Conservation (phyloP, 2,113 vertebrate species). For the Pluvialis apricaria region DNA sequence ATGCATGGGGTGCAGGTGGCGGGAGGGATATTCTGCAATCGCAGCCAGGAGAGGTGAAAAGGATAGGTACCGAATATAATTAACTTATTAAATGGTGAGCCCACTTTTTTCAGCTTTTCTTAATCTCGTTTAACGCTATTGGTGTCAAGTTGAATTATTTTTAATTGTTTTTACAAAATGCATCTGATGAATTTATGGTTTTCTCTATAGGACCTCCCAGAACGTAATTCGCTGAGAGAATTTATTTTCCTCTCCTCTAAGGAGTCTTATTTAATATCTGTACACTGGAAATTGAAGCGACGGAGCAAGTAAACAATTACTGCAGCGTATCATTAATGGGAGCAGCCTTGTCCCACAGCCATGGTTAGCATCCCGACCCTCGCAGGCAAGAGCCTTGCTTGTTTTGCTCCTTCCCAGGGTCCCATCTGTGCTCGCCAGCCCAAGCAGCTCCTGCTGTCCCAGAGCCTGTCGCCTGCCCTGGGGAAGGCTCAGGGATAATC, state of each 20-base stretch:
- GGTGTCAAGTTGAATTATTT: constrained; percentile 41
- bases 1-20: too few relatives aligned
- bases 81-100: background rate
- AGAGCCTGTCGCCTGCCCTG: background rate
- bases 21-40: background rate
- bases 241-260: background rate
- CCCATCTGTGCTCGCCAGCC: background rate
- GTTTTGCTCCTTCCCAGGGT: background rate
- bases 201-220: background rate
- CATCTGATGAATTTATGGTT: constrained; percentile 9
- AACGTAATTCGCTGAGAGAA: background rate
- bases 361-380: background rate
- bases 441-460: background rate
- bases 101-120: background rate
- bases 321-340: background rate
- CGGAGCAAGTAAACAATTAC: background rate
- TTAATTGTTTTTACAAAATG: constrained; percentile 29
- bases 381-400: background rate
- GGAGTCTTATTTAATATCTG: constrained; percentile 8
- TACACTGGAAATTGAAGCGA: background rate
- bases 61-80: background rate
- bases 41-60: background rate
- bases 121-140: background rate
- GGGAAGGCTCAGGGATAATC: background rate
- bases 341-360: background rate